Evolutionary conservation across 2,797 vertebrate species (phyloP), one percentile per base, ranked within the genome.

Genomic region (Enteromius afrohamiltoni): DNA sequence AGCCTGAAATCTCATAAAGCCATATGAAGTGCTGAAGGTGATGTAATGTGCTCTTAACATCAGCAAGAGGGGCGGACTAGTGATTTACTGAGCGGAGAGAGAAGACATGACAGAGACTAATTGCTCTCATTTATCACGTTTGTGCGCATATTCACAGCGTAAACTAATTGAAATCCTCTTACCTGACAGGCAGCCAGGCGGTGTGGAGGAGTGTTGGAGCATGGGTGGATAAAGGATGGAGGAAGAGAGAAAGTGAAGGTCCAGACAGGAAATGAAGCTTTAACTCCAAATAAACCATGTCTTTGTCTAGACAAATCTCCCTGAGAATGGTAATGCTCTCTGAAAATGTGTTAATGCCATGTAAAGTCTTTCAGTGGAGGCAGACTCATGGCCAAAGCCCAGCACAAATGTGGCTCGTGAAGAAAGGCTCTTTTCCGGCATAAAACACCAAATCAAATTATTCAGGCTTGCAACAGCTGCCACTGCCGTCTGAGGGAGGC

Each of bases 281-380:
- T 93, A 94, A 93, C 93, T 95, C 93, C 93, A 94, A 94, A 95
- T 95, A 95, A 95, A 95, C 94, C 92, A 88, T 86, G 92, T 93
- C 93, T 95, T 94, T 95, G 94, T 95, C 93, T 94, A 94, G 95
- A 95, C 93, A 95, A 94, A 95, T 95, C 93, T 94, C 93, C 93
- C 93, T 93, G 93, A 92, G 93, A 92, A 93, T 91, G 90, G 86
- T 94, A 95, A 95, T 95, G 94, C 93, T 92, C 92, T 94, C 93
- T 94, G 92, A 94, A 88, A 95, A 94, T 90, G 94, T 95, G 94
- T 94, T 95, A 95, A 95, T 94, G 94, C 94, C 94, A 94, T 94
- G 95, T 94, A 93, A 93, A 95, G 94, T 94, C 93, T 94, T 93
- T 94, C 90, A 92, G 91, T 92, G 90, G 90, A 87, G 91, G 83